These are phyloP conservation scores for Heterotilapia buettikoferi DNA, from an alignment of 2,113 vertebrate species.

Conservation along the genomic window DNA sequence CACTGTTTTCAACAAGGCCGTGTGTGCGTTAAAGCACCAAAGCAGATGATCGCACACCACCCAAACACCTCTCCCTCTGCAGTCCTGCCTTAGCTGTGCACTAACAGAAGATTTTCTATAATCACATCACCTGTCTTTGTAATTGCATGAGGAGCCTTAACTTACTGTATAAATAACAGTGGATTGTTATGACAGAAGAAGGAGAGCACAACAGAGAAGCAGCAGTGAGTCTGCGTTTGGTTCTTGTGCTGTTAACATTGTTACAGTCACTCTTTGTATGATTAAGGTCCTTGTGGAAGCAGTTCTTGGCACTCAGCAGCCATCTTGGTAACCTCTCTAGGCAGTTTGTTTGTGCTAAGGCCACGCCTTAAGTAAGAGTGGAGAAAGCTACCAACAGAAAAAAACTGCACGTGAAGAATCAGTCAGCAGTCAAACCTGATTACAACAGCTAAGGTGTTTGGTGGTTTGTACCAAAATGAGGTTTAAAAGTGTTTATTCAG, in stretches of 20 bases:
- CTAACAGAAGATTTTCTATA: slow-evolving; percentile 4
- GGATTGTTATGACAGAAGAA: neutral
- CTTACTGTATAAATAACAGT: neutral
- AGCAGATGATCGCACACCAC: neutral
- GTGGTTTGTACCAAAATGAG: neutral
- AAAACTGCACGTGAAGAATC: neutral
- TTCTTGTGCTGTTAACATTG: neutral
- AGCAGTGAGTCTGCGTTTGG: neutral
- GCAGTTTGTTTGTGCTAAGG: neutral
- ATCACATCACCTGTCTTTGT: slow-evolving; percentile 32
- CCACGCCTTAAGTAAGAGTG: neutral
- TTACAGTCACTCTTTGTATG: neutral
- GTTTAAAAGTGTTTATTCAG: neutral
- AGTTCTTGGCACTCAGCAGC: neutral
- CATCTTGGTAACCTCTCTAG: neutral
- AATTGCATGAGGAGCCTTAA: neutral
- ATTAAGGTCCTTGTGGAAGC: neutral
- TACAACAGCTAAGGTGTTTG: neutral
- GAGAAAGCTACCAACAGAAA: neutral
- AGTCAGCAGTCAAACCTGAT: neutral
- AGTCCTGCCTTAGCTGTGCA: neutral
- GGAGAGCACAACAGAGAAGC: neutral
- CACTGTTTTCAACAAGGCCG: neutral
- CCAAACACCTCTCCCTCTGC: neutral
- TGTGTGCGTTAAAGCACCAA: neutral